Evolutionary conservation across 2,888 invertebrate genomes (phyloP).

Genomic region (Plagodis dolabraria): DNA sequence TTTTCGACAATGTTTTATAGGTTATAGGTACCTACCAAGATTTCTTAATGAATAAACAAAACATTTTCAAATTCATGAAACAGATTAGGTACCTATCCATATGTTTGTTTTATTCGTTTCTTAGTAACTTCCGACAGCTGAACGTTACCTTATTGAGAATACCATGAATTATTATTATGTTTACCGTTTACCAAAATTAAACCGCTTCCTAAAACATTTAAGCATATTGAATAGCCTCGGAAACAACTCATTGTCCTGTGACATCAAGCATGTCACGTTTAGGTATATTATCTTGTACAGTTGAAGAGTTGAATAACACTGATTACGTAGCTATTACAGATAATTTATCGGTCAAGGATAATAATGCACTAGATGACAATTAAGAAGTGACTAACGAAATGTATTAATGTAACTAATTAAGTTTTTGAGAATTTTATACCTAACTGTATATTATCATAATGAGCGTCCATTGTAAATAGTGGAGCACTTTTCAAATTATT

Average conservation of each 20-base stretch:
- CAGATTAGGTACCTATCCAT: too few species aligned
- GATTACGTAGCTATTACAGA: constrained; percentile 14
- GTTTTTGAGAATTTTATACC: background rate
- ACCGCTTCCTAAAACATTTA: too few species aligned
- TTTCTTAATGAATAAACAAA: too few species aligned
- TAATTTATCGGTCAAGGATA: constrained; percentile 13
- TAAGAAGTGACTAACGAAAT: background rate
- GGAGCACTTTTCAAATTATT: background rate
- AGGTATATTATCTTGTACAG: constrained; percentile 4
- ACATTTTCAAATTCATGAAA: too few species aligned
- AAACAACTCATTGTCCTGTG: constrained; percentile 28
- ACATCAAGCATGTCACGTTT: constrained; percentile 25
- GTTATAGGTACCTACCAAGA: too few species aligned
- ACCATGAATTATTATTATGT: too few species aligned
- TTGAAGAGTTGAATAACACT: constrained; percentile 17
- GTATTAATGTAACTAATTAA: background rate
- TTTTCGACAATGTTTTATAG: too few species aligned
- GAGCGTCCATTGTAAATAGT: too few species aligned
- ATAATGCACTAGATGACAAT: constrained; percentile 5
- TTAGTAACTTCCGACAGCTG: too few species aligned
- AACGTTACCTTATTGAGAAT: too few species aligned
- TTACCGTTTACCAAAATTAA: too few species aligned
- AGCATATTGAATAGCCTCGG: constrained; percentile 23
- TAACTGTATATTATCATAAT: background rate
- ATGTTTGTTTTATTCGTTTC: too few species aligned